These are phyloP conservation scores for Notiomystis cincta DNA, from an alignment of 2,113 vertebrate species.

Conservation along the genomic window DNA sequence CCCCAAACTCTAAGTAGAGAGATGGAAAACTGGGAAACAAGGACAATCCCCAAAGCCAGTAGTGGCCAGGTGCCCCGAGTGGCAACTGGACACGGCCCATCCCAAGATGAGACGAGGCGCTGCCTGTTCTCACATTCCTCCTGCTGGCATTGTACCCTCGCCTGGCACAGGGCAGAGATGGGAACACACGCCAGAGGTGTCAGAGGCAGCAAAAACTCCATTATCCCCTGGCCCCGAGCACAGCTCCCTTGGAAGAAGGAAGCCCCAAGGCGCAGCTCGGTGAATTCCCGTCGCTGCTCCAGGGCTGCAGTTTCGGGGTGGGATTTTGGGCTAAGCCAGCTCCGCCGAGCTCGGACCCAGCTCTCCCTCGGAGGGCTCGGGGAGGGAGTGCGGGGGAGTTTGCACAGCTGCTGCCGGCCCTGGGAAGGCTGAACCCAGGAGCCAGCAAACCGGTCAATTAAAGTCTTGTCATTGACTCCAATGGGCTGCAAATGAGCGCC, in stretches of 20 bases:
- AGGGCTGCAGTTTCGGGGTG: not conserved
- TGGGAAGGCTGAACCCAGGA: not conserved
- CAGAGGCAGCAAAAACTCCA: not conserved
- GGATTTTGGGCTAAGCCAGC: not conserved
- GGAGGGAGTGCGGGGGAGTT: not conserved
- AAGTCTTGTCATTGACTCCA: constrained; percentile 38
- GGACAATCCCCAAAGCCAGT: not conserved
- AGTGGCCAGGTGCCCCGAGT: not conserved
- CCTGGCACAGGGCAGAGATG: not conserved
- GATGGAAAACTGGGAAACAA: not conserved
- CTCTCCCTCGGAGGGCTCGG: not conserved
- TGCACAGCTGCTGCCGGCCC: constrained; percentile 50
- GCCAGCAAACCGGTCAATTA: constrained; percentile 48
- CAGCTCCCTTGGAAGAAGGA: not conserved
- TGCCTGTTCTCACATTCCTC: rapidly evolving
- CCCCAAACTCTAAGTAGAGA: not conserved
- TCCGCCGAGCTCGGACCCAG: rapidly evolving
- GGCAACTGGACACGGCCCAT: rapidly evolving
- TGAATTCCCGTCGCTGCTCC: not conserved
- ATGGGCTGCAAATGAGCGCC: constrained; percentile 28
- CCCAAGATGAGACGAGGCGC: not conserved
- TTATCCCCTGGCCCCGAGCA: not conserved
- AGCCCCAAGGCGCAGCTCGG: rapidly evolving
- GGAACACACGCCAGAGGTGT: not conserved
- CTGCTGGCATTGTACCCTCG: rapidly evolving